Base-by-base conservation (phyloP, 2,888 invertebrate species). In the Sphecodes monilicornis region DNA sequence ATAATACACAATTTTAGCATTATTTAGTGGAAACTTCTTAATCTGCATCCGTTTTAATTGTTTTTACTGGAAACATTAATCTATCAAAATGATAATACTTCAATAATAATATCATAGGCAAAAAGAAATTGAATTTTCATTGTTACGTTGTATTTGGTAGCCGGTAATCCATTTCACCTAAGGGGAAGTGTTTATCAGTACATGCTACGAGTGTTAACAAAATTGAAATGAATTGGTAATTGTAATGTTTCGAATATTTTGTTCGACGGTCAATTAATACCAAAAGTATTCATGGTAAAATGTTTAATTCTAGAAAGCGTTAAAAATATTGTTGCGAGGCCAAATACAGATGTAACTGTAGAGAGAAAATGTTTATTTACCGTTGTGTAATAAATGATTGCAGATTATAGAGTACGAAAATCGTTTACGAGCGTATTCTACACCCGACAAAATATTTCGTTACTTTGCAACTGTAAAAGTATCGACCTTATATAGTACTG, bases 391-490 rank as follows among this genome's bases (percentile, higher is more conserved):
- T 66, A 78, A 93, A 91, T 93, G 93, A 86, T 94, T 95, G 86
- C 96, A 99, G 99, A 98, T 99, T 92, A 98, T 99, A 94, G 99
- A 99, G 95, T 99, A 99, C 96, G 99, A 99, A 95, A 99, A 99
- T 95, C 97, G 99, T 93, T 97, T 99, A 96, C 96, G 99, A 91
- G 96, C 98, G 89, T 99, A 97, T 96, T 99, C 99, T n/a, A 98
- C 99, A 60, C 99, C 99, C 74, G 99, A 99, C 95, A 99, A 99
- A 96, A 98, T 99, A 95, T 99, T 99, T 96, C 97, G 99, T 90
- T 99, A 99, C 95, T 99, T 99, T 96, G 99, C 99, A 69, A 99
- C 99, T 36, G 97, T 99, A 91, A 98, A 98, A 96, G 95, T 99
- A 84, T 95, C 96, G 85, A 95, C 95, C 92, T 95, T 95, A 89